These are phyloP conservation scores for Ganaspis sp. DNA, from an alignment of 1,140 invertebrate genomes.

Conservation along the genomic window DNA sequence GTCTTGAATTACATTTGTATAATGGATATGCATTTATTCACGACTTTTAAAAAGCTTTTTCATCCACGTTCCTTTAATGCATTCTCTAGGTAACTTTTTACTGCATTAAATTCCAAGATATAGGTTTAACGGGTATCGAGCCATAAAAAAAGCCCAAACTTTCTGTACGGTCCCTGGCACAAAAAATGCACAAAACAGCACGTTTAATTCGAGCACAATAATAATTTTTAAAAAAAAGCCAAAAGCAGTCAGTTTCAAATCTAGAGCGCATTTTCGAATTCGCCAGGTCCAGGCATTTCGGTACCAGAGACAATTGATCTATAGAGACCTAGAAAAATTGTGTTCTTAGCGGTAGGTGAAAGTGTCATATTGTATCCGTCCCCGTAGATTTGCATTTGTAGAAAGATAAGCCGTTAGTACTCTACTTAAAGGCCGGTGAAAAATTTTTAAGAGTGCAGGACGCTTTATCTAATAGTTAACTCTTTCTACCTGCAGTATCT, in stretches of 20 bases:
- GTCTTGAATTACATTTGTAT: conserved; percentile 15
- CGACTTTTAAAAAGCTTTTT: conserved; percentile 15
- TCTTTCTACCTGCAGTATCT: conserved; percentile 66
- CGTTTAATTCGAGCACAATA: neutral
- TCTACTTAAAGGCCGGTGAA: conserved; percentile 68
- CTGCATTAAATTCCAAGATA: neutral
- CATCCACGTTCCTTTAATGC: neutral
- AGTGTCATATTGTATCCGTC: conserved; percentile 74
- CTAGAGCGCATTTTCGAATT: conserved; percentile 14
- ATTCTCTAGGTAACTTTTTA: conserved; percentile 18
- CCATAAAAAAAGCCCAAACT: neutral
- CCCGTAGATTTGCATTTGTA: conserved; percentile 70
- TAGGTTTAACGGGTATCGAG: neutral
- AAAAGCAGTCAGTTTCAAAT: neutral
- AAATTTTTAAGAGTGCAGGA: conserved; percentile 72
- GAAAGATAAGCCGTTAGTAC: conserved; percentile 67
- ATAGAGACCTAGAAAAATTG: conserved; percentile 47
- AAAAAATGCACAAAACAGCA: neutral
- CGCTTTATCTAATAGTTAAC: conserved; percentile 73
- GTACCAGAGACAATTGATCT: conserved; percentile 51
- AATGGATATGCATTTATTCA: conserved; percentile 26
- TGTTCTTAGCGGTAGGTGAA: conserved; percentile 56
- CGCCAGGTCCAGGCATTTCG: neutral
- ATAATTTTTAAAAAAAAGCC: too few species aligned
- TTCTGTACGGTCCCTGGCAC: neutral